A percentile compares a stretch with the other conserved stretches of the same genome.
phyloP scores from a whole-genome alignment of 2,113 vertebrate genomes.

The Bucco capensis region DNA sequence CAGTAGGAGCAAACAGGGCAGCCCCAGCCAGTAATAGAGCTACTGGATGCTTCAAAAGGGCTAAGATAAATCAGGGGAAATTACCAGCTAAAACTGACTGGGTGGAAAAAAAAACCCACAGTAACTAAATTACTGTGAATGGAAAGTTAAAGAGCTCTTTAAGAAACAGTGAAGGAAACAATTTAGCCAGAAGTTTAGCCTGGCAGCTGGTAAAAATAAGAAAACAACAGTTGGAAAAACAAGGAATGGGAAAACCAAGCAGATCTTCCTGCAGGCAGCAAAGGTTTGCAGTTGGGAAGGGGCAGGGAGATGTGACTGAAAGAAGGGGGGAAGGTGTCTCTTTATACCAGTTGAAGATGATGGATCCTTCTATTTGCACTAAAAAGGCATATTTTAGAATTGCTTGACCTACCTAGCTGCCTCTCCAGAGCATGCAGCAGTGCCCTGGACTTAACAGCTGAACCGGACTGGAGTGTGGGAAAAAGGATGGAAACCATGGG shows the following conservation, averaged over 20 bases:
- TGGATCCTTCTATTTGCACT: not conserved
- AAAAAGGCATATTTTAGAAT: not conserved
- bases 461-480: not conserved
- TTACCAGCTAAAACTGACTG: slow-evolving; percentile 3
- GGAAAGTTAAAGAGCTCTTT: not conserved
- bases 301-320: not conserved
- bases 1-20: not conserved
- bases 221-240: not conserved
- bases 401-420: not conserved
- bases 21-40: not conserved
- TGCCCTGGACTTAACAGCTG: not conserved
- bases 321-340: not conserved
- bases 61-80: not conserved
- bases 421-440: not conserved
- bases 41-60: not conserved
- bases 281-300: not conserved
- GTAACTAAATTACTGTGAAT: not conserved
- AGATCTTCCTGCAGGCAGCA: not conserved
- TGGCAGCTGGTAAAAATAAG: not conserved
- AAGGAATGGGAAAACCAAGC: not conserved
- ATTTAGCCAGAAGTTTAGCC: not conserved
- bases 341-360: not conserved
- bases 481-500: not conserved
- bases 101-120: not conserved
- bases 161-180: not conserved